Evolutionary conservation across 2,113 vertebrate genomes (phyloP), one percentile per base, ranked within the genome.

Genomic region (Anser brachyrhynchus): DNA sequence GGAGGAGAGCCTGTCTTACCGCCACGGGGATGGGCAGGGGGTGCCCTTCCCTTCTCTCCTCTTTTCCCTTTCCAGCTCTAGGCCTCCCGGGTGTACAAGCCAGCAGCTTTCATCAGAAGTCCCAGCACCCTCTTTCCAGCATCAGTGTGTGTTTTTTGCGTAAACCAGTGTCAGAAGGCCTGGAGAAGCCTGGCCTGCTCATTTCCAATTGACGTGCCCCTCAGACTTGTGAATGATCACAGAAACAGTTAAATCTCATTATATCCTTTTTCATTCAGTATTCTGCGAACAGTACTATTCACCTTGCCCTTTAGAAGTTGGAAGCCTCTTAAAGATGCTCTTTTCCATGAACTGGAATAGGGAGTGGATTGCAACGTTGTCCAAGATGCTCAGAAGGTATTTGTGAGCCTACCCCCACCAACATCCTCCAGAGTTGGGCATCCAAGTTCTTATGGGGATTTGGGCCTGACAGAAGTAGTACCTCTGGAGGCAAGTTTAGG

Each of bases 121-220:
- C 41, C n/a, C 29, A 33, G 67, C 33, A 29, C 9, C 3, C 33
- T 52, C 84, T 78, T 83, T 49, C n/a, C 69, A 67, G 59, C 51
- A 35, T 26, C 28, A 17, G 33, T 12, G 26, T 0, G 0, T 26
- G 28, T 41, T 37, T 76, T 80, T 84, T 74, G 16, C 23, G 55
- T 37, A 43, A 90, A 66, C 9, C 11, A 9, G 23, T 29, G 13
- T 21, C 2, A 1, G 44, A 35, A 88, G 54, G 39, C 54, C 51
- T 33, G 12, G 9, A 28, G 22, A 52, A 78, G 57, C 57, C 46
- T 54, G n/a, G 46, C 58, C 70, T 66, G n/a, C 51, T 80, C 35
- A 15, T 55, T 44, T 55, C 15, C 41, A 61, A 74, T n/a, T 71
- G 28, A 28, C 14, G 5, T 2, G 1, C 58, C 14, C 26, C 35